These are phyloP conservation scores for Tanaodytes sp. DNA, from an alignment of 2,888 invertebrate genomes.

Conservation along the genomic window DNA sequence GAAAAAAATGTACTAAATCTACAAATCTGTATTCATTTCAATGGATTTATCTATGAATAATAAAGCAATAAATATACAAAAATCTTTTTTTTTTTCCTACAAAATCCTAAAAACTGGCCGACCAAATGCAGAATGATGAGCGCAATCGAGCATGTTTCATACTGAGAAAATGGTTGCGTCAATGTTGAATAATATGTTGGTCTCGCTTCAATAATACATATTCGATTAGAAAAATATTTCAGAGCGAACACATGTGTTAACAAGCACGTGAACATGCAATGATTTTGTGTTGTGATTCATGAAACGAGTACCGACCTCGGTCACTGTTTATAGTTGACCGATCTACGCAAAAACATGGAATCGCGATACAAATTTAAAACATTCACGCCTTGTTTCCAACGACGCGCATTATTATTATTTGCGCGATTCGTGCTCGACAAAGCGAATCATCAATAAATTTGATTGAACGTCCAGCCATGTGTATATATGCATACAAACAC, in stretches of 20 bases:
- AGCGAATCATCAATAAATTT: too few species aligned
- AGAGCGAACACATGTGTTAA: constrained; percentile 35
- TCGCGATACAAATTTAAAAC: background rate
- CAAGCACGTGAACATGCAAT: constrained; percentile 32
- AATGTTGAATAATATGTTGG: constrained; percentile 31
- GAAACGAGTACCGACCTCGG: constrained; percentile 11
- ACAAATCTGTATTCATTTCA: too few species aligned
- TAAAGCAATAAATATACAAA: too few species aligned
- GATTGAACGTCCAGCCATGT: too few species aligned
- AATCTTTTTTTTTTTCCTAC: too few species aligned
- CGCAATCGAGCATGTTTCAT: constrained; percentile 30
- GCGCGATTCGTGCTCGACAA: too few species aligned
- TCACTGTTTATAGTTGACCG: constrained; percentile 14
- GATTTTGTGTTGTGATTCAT: constrained; percentile 35
- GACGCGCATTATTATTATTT: background rate
- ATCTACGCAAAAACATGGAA: constrained; percentile 9
- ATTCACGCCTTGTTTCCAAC: background rate
- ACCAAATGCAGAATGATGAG: too few species aligned
- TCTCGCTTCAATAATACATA: constrained; percentile 24
- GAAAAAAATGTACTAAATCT: too few species aligned
- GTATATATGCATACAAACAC: too few species aligned
- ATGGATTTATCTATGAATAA: too few species aligned
- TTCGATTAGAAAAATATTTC: constrained; percentile 41
- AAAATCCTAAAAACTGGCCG: too few species aligned
- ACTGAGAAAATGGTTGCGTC: constrained; percentile 27